phyloP scores from a whole-genome alignment of 2,888 invertebrate genomes.

The Lissocephala sabroskyi region DNA sequence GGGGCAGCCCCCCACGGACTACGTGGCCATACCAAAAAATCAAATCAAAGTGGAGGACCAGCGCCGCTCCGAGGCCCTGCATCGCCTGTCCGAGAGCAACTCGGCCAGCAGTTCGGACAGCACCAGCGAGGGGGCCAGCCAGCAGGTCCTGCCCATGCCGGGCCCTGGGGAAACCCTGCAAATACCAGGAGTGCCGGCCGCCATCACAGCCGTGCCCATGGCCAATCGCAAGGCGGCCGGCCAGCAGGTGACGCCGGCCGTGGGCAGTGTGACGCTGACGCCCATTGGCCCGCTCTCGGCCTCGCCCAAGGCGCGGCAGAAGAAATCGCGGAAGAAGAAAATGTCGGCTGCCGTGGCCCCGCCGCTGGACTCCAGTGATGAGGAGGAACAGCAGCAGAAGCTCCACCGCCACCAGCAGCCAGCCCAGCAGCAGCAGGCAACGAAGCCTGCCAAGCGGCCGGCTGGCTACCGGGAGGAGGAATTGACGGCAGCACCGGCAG shows the following conservation, averaged over 20 bases:
- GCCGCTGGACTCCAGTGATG: slow-evolving; percentile 62
- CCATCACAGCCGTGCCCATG: slow-evolving; percentile 52
- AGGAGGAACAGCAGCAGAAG: slow-evolving; percentile 50
- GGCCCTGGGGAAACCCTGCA: slow-evolving; percentile 62
- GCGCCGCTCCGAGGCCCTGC: slow-evolving; percentile 13
- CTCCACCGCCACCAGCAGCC: too few species aligned
- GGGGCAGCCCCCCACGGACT: slow-evolving; percentile 39
- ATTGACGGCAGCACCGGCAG: slow-evolving; percentile 17
- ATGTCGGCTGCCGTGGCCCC: slow-evolving; percentile 33
- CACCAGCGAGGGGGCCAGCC: slow-evolving; percentile 21
- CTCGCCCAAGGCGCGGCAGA: slow-evolving; percentile 53
- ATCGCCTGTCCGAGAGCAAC: slow-evolving; percentile 26
- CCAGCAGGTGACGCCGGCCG: slow-evolving; percentile 27
- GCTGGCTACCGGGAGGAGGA: slow-evolving; percentile 5
- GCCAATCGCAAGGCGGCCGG: slow-evolving; percentile 19
- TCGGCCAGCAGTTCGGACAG: slow-evolving; percentile 63
- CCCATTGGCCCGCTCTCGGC: slow-evolving; percentile 53
- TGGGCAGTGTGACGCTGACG: slow-evolving; percentile 54
- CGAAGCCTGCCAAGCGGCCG: background rate
- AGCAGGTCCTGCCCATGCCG: slow-evolving; percentile 41
- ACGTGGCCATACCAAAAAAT: slow-evolving; percentile 58
- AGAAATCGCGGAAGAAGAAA: slow-evolving; percentile 60
- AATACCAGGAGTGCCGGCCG: slow-evolving; percentile 66
- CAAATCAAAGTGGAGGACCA: slow-evolving; percentile 67
- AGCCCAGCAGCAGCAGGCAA: too few species aligned